Base-by-base conservation (phyloP, 1,140 invertebrate species). In the Drosophila seguyi region DNA sequence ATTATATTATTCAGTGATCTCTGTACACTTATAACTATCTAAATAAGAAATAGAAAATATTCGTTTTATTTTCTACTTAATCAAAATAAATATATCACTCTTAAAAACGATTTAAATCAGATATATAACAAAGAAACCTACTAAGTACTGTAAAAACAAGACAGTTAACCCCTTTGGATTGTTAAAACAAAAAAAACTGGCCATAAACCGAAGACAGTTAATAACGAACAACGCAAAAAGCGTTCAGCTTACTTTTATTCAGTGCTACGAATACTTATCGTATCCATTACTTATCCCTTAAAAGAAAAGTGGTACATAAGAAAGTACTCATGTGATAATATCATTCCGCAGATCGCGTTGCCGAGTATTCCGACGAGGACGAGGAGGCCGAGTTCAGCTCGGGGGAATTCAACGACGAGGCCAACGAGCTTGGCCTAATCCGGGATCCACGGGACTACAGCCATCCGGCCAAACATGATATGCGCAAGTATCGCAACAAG, bases 321-420 rank as follows among this genome's bases (percentile, higher is more conserved):
- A 38, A 27, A 31, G 10, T 36, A 36, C 31, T 53, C 31, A 53
- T 20, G 31, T 39, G 41, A 13, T 69, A 27, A 55, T 52, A 22
- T 67, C 16, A 27, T 27, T 84, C 13, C 88, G 53, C 65, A 95
- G 95, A 95, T 91, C 93, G 95, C 72, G 95, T 95, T 76, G 92
- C 93, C 67, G 93, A 94, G 71, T 95, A 95, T 69, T 95, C 95
- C 39, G 95, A 95, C 82, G 95, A 95, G 68, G 94, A 95, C 79
- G 94, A 95, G 74, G 95, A 95, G 76, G 95, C 94, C 27, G 95
- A 95, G 84, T 95, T 95, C 84, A 95, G 95, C 81, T 95, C 95
- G 0, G 95, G 95, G 11, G 95, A 95, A 86, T 95, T 95, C 79
- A 95, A 95, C 67, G 94, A 95, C 63, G 94, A 95, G 59, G 93